A percentile compares a stretch with the other conserved stretches of the same genome.
Evolutionary conservation across 2,797 vertebrate species (phyloP).

Genomic region (Falco cherrug): DNA sequence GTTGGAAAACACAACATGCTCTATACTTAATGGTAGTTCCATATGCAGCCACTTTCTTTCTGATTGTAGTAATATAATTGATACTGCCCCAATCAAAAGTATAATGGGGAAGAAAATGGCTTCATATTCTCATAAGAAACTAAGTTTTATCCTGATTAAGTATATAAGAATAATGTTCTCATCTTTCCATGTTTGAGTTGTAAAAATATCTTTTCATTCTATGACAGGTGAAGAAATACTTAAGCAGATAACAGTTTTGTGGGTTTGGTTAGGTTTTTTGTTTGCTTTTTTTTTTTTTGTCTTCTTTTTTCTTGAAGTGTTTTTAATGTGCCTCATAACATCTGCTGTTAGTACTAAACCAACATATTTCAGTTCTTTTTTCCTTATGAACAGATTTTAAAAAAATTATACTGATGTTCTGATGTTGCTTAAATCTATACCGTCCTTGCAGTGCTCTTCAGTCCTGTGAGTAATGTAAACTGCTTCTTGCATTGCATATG

Average conservation of each 20-base stretch:
- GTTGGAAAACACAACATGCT: neutral
- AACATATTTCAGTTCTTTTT: neutral
- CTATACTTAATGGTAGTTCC: neutral
- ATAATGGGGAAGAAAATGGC: neutral
- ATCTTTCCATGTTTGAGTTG: neutral
- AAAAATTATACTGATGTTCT: neutral
- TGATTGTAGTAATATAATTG: neutral
- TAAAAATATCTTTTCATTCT: neutral
- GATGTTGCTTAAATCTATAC: neutral
- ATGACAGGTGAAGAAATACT: neutral
- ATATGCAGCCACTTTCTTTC: neutral
- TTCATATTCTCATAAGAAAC: neutral
- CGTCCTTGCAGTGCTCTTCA: neutral
- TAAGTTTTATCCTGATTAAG: neutral
- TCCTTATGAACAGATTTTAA: neutral
- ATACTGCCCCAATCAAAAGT: neutral
- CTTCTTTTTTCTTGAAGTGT: neutral
- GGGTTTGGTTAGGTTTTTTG: neutral
- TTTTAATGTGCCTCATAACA: neutral
- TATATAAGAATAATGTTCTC: neutral
- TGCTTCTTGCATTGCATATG: conserved; percentile 1
- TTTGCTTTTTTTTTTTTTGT: neutral
- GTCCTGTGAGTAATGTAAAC: conserved; percentile 16
- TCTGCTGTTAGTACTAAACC: neutral
- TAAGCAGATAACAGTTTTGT: neutral